A percentile compares a stretch with the other conserved stretches of the same genome.
Evolutionary conservation across 2,113 vertebrate genomes (phyloP).

Genomic region (Gadus chalcogrammus): DNA sequence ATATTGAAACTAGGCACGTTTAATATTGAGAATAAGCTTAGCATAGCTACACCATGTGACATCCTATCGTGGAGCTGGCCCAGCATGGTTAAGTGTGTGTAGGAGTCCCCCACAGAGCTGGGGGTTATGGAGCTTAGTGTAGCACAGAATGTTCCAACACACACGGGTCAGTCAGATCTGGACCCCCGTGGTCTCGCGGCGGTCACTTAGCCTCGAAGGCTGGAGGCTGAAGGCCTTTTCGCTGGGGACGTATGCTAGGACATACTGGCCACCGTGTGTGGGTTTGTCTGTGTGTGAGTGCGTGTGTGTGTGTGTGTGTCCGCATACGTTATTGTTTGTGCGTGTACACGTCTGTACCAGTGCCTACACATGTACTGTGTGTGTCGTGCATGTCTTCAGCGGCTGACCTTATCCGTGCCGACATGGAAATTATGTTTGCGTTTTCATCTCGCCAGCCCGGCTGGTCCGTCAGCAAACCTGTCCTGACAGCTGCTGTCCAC

Average conservation of each 20-base stretch:
- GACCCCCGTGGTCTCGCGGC: not conserved
- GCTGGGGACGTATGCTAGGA: conserved; percentile 9
- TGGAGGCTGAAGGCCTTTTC: not conserved
- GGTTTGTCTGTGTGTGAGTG: conserved; percentile 4
- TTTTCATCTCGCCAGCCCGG: conserved; percentile 70
- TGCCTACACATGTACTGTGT: not conserved
- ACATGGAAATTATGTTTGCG: conserved; percentile 80
- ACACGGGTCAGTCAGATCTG: not conserved
- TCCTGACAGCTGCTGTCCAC: conserved; percentile 76
- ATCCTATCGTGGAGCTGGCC: no score
- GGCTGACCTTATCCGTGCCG: conserved; percentile 60
- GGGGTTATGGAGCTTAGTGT: no score
- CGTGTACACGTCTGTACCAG: conserved; percentile 40
- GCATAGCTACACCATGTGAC: no score
- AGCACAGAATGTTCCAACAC: no score
- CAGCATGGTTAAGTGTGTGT: no score
- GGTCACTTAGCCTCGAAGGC: not conserved
- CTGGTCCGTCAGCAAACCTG: conserved; percentile 72
- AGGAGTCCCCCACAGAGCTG: no score
- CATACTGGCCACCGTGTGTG: conserved; percentile 17
- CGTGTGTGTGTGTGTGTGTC: conserved; percentile 21
- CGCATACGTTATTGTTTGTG: conserved; percentile 50
- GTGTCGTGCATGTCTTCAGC: conserved; percentile 6
- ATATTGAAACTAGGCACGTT: no score
- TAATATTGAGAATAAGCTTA: no score